Base-by-base conservation (phyloP, 2,888 invertebrate genomes). In the Synergus gifuensis region DNA sequence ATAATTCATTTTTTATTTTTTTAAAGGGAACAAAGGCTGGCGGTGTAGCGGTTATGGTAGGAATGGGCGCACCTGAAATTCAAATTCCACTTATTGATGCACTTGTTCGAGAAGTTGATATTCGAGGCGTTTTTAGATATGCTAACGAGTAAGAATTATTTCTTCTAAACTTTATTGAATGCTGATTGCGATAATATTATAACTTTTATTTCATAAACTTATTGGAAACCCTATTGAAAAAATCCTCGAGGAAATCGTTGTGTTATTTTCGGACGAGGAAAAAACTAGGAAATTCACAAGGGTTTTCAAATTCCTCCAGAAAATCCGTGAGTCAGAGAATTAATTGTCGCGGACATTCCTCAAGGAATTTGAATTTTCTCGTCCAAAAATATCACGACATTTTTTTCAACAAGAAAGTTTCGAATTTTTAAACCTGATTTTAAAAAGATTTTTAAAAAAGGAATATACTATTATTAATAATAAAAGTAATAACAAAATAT, bases 111-210 rank as follows among this genome's bases (percentile, higher is more conserved):
- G 98, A 99, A 93, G 96, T 99, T 12, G 98, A 98, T 92, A 96
- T 99, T 84, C 94, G 96, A 82, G 99, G 99, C 83, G 95, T 98
- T 80, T 99, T 99, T 93, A 94, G 99, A 92, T 99, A 99, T 90
- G 96, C 95, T 83, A 98, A 98, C 92, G 97, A 97, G 97, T 97
- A 88, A 93, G 94, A 93, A 28, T 28, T 49, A 11, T 60, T 22
- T 60, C 18, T 22, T 60, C 7, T 22, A 22, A 49, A 28, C 16
- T 69, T 28, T 49, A 49, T 7, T 49, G 7, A 16, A 49, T 44
- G 44, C 11, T 44, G 7, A 44, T 11, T 44, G 11, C 3, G 11
- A 44, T 11, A 44, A 44, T 44, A 44, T 44, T 44, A 44, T 11
- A 28, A 12, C 44, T 2, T 44, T 44, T 44, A 44, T 11, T 49